Conservation (phyloP, 2,888 invertebrate species). For the Scaptomyza parva region DNA sequence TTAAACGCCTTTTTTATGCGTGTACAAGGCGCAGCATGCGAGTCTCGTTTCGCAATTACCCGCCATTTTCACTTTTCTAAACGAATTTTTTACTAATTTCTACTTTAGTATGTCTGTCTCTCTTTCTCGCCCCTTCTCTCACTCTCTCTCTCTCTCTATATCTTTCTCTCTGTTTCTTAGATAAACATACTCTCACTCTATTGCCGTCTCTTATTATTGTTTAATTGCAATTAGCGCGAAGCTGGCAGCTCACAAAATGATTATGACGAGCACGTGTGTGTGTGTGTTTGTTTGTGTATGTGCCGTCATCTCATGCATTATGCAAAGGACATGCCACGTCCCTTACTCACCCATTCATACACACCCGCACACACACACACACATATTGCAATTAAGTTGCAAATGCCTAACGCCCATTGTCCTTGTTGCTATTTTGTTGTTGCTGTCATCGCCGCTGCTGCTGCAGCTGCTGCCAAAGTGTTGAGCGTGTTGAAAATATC, state of each 20-base stretch:
- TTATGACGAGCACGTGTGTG: constrained; percentile 58
- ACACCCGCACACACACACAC: constrained; percentile 20
- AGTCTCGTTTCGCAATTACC: constrained; percentile 37
- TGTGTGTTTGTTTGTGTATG: neutral
- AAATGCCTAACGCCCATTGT: constrained; percentile 65
- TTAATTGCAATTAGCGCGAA: constrained; percentile 78
- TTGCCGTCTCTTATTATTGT: constrained; percentile 61
- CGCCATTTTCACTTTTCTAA: constrained; percentile 67
- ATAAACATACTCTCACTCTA: neutral
- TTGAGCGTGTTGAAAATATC: constrained; percentile 68
- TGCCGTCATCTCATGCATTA: constrained; percentile 69
- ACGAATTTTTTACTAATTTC: constrained; percentile 51
- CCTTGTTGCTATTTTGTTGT: constrained; percentile 61
- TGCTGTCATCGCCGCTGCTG: constrained; percentile 41
- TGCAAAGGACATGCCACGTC: constrained; percentile 59
- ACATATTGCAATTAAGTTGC: constrained; percentile 73
- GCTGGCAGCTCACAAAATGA: constrained; percentile 68
- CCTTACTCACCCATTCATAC: constrained; percentile 5
- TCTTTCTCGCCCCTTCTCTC: too few relatives aligned
- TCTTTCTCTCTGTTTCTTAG: neutral
- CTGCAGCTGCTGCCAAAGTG: constrained; percentile 57
- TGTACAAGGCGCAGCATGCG: constrained; percentile 51
- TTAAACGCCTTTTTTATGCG: constrained; percentile 73
- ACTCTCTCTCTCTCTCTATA: neutral
- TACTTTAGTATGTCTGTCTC: neutral